phyloP scores from a whole-genome alignment of 1,140 invertebrate genomes.

The Eumaeus atala region DNA sequence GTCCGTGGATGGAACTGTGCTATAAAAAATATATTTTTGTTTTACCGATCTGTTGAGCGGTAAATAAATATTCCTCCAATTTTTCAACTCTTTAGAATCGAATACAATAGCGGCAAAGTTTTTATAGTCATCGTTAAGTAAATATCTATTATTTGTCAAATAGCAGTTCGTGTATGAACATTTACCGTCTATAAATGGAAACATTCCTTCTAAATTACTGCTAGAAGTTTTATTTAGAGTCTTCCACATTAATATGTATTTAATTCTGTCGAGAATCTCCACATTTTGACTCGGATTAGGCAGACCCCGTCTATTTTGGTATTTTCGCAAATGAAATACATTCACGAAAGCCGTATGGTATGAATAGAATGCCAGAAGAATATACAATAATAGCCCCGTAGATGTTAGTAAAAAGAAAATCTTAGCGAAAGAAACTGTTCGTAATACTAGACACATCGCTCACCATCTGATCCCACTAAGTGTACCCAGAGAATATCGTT shows the following conservation, averaged over 20 bases:
- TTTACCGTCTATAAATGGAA: conserved; percentile 36
- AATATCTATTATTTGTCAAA: conserved; percentile 40
- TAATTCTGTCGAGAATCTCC: conserved; percentile 27
- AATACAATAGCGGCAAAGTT: conserved; percentile 56
- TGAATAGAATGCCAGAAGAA: conserved; percentile 46
- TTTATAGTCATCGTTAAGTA: conserved; percentile 31
- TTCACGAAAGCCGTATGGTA: conserved; percentile 40
- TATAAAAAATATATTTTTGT: conserved; percentile 72
- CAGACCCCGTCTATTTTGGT: conserved; percentile 1
- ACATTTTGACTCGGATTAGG: conserved; percentile 13
- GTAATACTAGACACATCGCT: conserved; percentile 11
- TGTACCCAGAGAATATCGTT: too few species aligned
- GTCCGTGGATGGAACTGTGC: conserved; percentile 53
- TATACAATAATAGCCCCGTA: conserved; percentile 44
- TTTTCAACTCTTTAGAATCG: conserved; percentile 31
- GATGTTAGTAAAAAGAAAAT: conserved; percentile 55
- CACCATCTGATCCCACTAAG: too few species aligned
- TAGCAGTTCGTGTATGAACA: conserved; percentile 46
- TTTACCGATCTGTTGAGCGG: conserved; percentile 43
- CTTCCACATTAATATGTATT: conserved; percentile 50
- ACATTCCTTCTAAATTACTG: conserved; percentile 31
- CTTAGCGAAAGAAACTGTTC: conserved; percentile 46
- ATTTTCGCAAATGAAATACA: conserved; percentile 25
- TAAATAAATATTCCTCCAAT: conserved; percentile 29
- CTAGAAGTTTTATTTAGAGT: conserved; percentile 18